Evolutionary conservation across 2,797 vertebrate genomes (phyloP).

Genomic region (Odontamblyopus rebecca): DNA sequence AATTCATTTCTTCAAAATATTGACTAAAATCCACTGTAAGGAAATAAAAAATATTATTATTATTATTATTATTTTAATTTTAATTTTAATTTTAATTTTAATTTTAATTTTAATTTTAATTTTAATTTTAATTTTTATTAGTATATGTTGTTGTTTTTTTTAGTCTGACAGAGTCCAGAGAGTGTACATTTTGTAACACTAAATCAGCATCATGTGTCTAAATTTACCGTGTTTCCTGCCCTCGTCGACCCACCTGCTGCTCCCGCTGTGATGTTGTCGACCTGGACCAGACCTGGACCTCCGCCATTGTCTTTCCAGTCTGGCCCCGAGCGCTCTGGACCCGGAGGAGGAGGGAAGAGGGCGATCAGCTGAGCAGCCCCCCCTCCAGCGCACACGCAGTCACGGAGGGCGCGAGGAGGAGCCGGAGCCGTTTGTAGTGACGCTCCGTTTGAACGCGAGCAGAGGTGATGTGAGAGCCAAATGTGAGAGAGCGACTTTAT

Average conservation of each 20-base stretch:
- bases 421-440: slow-evolving; percentile 17
- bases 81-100: too few species aligned
- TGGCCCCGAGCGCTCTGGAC: slow-evolving; percentile 29
- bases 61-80: too few species aligned
- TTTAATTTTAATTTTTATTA: too few species aligned
- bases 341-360: slow-evolving; percentile 9
- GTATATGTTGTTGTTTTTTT: too few species aligned
- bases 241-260: slow-evolving; percentile 20
- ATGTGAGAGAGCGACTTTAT: not conserved
- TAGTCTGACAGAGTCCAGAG: not conserved
- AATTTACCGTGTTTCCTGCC: not conserved
- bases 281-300: not conserved
- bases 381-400: slow-evolving; percentile 15
- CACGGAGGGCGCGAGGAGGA: slow-evolving; percentile 1
- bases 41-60: too few species aligned
- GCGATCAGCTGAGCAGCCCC: slow-evolving; percentile 56
- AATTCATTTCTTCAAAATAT: too few species aligned
- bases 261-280: not conserved
- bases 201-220: not conserved
- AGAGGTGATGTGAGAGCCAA: too few species aligned
- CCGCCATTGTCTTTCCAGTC: slow-evolving; percentile 52
- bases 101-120: too few species aligned
- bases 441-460: not conserved
- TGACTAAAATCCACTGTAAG: too few species aligned
- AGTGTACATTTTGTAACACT: not conserved